Evolutionary conservation across 2,113 vertebrate species (phyloP).

Genomic region (Paracyprichromis sp.): DNA sequence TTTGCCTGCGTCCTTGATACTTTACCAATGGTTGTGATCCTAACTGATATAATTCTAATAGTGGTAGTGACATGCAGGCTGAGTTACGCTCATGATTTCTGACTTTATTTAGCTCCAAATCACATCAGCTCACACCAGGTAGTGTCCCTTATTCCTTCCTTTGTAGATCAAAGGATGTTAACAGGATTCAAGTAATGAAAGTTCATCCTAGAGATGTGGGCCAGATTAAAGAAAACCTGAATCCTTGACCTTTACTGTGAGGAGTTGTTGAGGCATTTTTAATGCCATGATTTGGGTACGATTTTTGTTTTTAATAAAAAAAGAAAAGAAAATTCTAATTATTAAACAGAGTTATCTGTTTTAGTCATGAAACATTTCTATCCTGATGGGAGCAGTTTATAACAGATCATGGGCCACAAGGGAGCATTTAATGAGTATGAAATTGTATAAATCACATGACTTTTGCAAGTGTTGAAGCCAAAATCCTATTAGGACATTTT

Average conservation of each 20-base stretch:
- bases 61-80: neutral
- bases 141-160: neutral
- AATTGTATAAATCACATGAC: neutral
- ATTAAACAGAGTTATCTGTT: neutral
- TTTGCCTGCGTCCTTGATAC: neutral
- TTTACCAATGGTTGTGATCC: neutral
- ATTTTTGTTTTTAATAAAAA: neutral
- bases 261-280: neutral
- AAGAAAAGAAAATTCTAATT: neutral
- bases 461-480: neutral
- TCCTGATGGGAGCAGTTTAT: neutral
- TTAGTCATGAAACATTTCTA: neutral
- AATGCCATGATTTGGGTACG: neutral
- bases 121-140: neutral
- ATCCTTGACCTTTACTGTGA: neutral
- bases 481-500: neutral
- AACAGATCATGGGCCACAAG: neutral
- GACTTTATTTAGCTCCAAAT: neutral
- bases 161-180: neutral
- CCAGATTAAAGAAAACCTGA: neutral
- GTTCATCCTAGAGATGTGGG: neutral
- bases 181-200: slow-evolving; percentile 13
- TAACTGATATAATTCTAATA: neutral
- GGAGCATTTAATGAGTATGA: neutral
- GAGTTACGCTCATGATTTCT: neutral